Evolutionary conservation across 2,888 invertebrate species (phyloP).

Genomic region (Drosophila emarginata): DNA sequence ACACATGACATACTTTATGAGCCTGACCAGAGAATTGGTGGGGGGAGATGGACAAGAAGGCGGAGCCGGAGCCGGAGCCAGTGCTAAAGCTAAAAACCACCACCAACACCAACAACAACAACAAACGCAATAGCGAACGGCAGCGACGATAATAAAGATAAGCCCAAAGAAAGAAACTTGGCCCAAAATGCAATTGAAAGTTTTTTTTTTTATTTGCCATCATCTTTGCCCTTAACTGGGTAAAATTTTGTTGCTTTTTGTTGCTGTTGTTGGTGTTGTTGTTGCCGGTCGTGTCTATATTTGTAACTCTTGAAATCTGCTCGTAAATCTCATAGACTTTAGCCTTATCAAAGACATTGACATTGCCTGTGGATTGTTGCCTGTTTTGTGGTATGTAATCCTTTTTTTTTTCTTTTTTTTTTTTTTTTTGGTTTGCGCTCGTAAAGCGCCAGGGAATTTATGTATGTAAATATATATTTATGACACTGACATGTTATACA

Average conservation of each 20-base stretch:
- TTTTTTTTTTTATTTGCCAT: slow-evolving; percentile 51
- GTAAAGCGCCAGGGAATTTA: slow-evolving; percentile 53
- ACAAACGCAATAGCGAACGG: not conserved
- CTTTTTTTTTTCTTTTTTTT: slow-evolving; percentile 30
- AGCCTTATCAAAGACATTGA: slow-evolving; percentile 43
- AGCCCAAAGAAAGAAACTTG: slow-evolving; percentile 56
- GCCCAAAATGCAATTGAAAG: slow-evolving; percentile 68
- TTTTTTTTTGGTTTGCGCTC: slow-evolving; percentile 19
- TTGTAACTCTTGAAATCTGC: slow-evolving; percentile 52
- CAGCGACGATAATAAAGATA: slow-evolving; percentile 71
- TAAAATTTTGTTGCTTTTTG: slow-evolving; percentile 19
- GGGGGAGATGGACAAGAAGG: not conserved
- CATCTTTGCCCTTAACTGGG: slow-evolving; percentile 22
- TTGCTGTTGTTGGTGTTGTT: not conserved
- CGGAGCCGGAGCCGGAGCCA: not conserved
- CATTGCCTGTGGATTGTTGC: slow-evolving; percentile 21
- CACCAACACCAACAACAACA: not conserved
- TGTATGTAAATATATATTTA: slow-evolving; percentile 33
- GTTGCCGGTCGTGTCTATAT: slow-evolving; percentile 39
- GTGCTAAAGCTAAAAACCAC: slow-evolving; percentile 6
- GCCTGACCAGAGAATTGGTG: slow-evolving; percentile 20
- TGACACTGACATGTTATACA: slow-evolving; percentile 23
- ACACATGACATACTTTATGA: slow-evolving; percentile 77
- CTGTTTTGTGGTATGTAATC: slow-evolving; percentile 57
- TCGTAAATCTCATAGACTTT: slow-evolving; percentile 61